Conservation (phyloP, 2,888 invertebrate genomes). For the Stenchaetothrips biformis region DNA sequence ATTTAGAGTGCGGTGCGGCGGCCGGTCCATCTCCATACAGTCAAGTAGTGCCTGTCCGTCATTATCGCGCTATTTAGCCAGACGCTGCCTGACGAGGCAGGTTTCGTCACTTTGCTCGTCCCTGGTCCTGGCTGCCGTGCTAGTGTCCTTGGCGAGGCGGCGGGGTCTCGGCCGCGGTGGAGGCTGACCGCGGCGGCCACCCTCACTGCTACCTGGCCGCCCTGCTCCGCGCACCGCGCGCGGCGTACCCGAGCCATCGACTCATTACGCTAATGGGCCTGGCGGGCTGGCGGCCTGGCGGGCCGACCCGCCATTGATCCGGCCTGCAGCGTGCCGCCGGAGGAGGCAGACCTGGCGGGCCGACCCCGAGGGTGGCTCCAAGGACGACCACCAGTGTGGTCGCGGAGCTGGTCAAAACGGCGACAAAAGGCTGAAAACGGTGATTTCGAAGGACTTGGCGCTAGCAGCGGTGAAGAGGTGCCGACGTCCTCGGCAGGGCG, state of each 20-base stretch:
- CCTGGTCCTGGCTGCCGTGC: background rate
- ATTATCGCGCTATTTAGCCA: too few species aligned
- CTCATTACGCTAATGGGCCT: background rate
- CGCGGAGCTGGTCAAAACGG: too few species aligned
- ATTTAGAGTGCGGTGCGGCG: background rate
- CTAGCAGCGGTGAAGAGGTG: too few species aligned
- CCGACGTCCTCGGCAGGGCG: too few species aligned
- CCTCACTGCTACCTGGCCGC: background rate
- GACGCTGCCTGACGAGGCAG: too few species aligned
- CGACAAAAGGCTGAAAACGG: too few species aligned
- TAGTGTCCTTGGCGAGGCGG: background rate
- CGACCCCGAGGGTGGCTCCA: background rate
- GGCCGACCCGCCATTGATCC: background rate
- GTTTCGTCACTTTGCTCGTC: background rate
- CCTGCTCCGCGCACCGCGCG: background rate
- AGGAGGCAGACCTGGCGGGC: background rate
- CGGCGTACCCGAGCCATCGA: too few species aligned
- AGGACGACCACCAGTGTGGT: too few species aligned
- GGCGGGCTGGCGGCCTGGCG: background rate
- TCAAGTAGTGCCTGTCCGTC: too few species aligned
- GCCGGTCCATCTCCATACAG: background rate
- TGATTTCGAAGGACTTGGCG: too few species aligned
- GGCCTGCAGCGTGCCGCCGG: background rate
- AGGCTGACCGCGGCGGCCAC: background rate
- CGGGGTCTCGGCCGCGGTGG: background rate